Evolutionary conservation across 92 coral and sea anemone species (phyloP).

Genomic region (Paramuricea clavata): DNA sequence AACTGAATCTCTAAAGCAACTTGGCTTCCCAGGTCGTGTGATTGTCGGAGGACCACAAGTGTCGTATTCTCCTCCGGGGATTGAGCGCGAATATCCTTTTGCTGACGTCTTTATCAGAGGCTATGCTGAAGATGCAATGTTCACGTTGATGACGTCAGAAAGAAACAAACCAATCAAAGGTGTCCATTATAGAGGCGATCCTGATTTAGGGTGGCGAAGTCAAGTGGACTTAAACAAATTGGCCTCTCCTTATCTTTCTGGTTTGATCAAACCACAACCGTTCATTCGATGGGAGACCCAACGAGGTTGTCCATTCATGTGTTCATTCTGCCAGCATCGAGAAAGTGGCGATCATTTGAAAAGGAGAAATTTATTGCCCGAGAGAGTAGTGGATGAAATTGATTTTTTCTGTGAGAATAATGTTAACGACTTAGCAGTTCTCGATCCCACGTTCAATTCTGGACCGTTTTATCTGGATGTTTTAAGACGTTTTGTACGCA

Average conservation of each 20-base stretch:
- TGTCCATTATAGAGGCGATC: conserved; percentile 32
- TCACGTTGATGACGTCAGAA: conserved; percentile 37
- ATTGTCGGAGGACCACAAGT: conserved; percentile 66
- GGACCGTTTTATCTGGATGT: conserved; percentile 36
- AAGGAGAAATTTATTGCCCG: conserved; percentile 26
- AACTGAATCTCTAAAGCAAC: conserved; percentile 34
- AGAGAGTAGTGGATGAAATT: conserved; percentile 52
- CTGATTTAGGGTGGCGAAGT: conserved; percentile 25
- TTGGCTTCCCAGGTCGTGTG: conserved; percentile 51
- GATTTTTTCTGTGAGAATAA: conserved; percentile 53
- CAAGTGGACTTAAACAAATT: conserved; percentile 55
- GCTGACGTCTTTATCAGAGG: conserved; percentile 62
- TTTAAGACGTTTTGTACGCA: conserved; percentile 39
- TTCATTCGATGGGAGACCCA: conserved; percentile 68
- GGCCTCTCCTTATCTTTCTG: conserved; percentile 54
- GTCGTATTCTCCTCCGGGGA: conserved; percentile 53
- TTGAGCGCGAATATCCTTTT: conserved; percentile 51
- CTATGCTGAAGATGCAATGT: conserved; percentile 59
- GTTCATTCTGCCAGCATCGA: conserved; percentile 65
- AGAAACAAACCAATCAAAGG: conserved; percentile 46
- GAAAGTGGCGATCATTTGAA: conserved; percentile 10
- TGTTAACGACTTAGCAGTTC: conserved; percentile 55
- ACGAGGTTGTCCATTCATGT: conserved; percentile 66
- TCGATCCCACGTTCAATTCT: conserved; percentile 66
- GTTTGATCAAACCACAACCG: conserved; percentile 55